These are phyloP conservation scores for Macquaria ambigua DNA, from an alignment of 2,113 vertebrate species.

Conservation along the genomic window DNA sequence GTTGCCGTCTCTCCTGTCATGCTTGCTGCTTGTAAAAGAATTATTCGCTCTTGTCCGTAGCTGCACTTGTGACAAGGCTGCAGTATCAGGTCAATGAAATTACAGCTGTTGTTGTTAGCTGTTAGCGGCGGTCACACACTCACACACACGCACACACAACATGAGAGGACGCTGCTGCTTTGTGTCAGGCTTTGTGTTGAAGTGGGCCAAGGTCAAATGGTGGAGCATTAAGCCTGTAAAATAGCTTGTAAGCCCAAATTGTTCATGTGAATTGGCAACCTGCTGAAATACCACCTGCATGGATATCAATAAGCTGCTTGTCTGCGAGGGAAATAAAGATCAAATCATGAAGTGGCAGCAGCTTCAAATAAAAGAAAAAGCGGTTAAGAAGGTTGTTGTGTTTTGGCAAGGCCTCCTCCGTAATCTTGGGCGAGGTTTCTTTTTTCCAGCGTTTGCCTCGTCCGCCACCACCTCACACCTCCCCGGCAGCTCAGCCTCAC, in stretches of 20 bases:
- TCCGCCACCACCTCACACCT: slow-evolving; percentile 85
- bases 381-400: neutral
- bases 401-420: neutral
- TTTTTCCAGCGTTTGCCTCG: slow-evolving; percentile 8
- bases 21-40: slow-evolving; percentile 72
- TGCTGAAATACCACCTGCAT: neutral
- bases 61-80: slow-evolving; percentile 55
- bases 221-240: slow-evolving; percentile 12
- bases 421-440: slow-evolving; percentile 2
- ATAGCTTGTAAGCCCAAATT: slow-evolving; percentile 7
- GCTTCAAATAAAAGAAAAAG: neutral
- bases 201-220: slow-evolving; percentile 31
- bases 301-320: neutral
- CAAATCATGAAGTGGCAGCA: neutral
- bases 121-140: slow-evolving; percentile 14
- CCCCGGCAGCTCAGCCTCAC: slow-evolving; percentile 86
- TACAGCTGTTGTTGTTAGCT: slow-evolving; percentile 50
- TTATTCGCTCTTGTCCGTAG: slow-evolving; percentile 65
- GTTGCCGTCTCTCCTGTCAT: slow-evolving; percentile 70
- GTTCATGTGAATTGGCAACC: neutral
- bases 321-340: neutral
- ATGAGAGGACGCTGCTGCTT: slow-evolving; percentile 29
- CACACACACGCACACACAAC: neutral
- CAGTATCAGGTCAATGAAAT: slow-evolving; percentile 47
- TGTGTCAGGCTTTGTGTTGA: slow-evolving; percentile 46